phyloP scores from a whole-genome alignment of 2,797 vertebrate genomes.

The Pseudotriccus pelzelni region DNA sequence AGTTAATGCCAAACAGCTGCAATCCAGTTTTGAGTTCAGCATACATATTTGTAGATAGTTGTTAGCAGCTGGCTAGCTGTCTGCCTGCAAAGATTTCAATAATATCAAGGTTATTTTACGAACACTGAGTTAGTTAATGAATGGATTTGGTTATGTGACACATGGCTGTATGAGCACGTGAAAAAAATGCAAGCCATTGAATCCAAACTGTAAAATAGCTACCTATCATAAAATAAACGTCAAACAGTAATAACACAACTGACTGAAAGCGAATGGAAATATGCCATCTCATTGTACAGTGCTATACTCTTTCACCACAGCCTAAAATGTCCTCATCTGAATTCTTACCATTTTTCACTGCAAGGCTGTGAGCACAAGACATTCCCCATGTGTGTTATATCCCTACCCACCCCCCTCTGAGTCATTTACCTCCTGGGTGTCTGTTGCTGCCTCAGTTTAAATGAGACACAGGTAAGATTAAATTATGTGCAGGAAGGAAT shows the following conservation, averaged over 20 bases:
- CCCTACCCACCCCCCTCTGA: neutral
- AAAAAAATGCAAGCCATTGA: neutral
- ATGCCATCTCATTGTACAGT: neutral
- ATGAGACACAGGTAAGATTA: no score
- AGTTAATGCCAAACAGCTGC: neutral
- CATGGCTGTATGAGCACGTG: neutral
- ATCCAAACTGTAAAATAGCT: neutral
- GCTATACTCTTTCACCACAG: neutral
- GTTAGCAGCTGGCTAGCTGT: neutral
- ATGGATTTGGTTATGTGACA: neutral
- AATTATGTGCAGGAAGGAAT: no score
- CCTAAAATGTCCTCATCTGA: neutral
- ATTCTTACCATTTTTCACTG: neutral
- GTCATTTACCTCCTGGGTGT: neutral
- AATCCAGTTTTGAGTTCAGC: neutral
- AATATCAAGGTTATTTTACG: neutral
- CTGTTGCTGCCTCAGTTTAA: no score
- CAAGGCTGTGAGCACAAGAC: neutral
- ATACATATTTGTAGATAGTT: neutral
- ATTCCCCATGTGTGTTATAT: neutral
- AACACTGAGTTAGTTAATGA: neutral
- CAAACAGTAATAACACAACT: neutral
- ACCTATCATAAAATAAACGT: neutral
- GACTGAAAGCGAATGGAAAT: neutral
- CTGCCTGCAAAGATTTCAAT: neutral